Percentiles rank a stretch among this genome's conserved stretches.
Conservation (phyloP, 2,113 vertebrate genomes). For the Emydocephalus ijimae region DNA sequence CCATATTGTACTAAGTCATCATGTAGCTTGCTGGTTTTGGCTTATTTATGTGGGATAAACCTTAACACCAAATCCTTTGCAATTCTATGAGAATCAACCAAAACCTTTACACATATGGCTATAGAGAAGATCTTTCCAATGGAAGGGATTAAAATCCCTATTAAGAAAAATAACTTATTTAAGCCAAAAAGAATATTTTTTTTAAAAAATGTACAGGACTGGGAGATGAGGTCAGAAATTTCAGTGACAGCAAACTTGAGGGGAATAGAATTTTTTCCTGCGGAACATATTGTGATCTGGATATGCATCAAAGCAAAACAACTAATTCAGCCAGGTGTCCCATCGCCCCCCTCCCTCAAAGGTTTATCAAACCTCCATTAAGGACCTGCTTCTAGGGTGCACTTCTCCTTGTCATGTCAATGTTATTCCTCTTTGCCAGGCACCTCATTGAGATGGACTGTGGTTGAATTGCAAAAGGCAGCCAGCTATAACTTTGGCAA, state of each 20-base stretch:
- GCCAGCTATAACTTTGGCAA: neutral
- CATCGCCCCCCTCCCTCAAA: neutral
- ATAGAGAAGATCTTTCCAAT: neutral
- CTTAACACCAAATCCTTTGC: neutral
- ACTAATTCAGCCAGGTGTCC: neutral
- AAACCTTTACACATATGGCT: neutral
- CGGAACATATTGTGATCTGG: neutral
- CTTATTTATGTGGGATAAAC: neutral
- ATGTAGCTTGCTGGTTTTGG: neutral
- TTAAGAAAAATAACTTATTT: neutral
- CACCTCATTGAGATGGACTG: neutral
- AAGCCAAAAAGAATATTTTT: neutral
- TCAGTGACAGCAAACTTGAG: neutral
- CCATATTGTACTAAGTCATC: neutral
- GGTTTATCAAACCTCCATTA: neutral
- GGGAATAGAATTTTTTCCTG: neutral
- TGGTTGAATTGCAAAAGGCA: neutral
- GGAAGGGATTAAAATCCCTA: neutral
- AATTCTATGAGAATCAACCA: neutral
- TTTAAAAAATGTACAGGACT: neutral
- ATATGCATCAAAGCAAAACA: neutral
- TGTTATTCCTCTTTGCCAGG: neutral
- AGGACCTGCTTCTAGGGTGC: neutral
- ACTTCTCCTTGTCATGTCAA: neutral
- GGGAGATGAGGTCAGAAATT: neutral